phyloP scores from a whole-genome alignment of 2,113 vertebrate species.

The Gadus macrocephalus region DNA sequence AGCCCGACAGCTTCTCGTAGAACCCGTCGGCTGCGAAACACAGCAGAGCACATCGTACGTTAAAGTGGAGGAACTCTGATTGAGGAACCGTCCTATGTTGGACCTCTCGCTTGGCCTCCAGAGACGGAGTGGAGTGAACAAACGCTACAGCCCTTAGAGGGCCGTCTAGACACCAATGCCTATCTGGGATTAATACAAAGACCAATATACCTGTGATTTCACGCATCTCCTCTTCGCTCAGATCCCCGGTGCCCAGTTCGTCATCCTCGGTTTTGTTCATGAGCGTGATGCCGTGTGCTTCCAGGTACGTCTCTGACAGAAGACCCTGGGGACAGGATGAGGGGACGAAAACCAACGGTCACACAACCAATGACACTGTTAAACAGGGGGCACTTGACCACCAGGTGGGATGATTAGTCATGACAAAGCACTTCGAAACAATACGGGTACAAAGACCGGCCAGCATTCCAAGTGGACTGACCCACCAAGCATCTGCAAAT shows the following conservation, averaged over 20 bases:
- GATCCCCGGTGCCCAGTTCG: constrained; percentile 70
- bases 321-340: constrained; percentile 71
- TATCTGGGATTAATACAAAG: background rate
- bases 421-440: too few species aligned
- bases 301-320: constrained; percentile 87
- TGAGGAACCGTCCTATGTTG: too few species aligned
- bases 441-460: too few species aligned
- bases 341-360: background rate
- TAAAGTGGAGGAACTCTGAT: background rate
- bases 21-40: constrained; percentile 81
- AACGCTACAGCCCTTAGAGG: background rate
- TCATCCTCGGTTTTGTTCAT: constrained; percentile 89
- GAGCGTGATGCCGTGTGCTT: constrained; percentile 80
- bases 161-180: too few species aligned
- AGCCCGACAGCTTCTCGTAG: constrained; percentile 86
- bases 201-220: constrained; percentile 76
- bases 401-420: background rate
- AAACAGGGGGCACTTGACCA: background rate
- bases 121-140: too few species aligned
- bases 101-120: too few species aligned
- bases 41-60: background rate
- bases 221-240: constrained; percentile 81
- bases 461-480: too few species aligned
- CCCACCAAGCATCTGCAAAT: background rate
- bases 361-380: background rate